Conservation (phyloP, 2,888 invertebrate species). For the Beris chalybata region DNA sequence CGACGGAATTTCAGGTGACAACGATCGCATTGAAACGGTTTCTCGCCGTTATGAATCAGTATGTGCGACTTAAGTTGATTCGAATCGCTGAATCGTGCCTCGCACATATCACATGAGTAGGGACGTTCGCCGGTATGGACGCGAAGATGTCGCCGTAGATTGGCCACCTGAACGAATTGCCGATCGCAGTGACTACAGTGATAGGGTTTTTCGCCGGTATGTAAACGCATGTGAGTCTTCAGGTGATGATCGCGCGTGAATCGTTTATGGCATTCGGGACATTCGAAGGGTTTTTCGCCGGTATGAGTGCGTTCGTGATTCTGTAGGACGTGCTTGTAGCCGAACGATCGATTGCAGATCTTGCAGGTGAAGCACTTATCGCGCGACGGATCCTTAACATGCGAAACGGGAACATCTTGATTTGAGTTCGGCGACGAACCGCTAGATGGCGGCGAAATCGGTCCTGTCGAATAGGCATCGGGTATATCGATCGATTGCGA, state of each 20-base stretch:
- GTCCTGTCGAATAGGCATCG: constrained; percentile 45
- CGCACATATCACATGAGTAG: constrained; percentile 83
- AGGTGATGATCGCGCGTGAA: constrained; percentile 92
- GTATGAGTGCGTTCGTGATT: constrained; percentile 95
- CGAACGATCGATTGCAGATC: constrained; percentile 84
- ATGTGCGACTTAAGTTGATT: constrained; percentile 90
- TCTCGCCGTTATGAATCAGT: constrained; percentile 86
- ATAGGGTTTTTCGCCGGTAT: constrained; percentile 92
- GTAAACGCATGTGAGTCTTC: constrained; percentile 89
- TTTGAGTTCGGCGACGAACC: constrained; percentile 60
- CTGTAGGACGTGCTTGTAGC: constrained; percentile 92
- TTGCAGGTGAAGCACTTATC: constrained; percentile 89
- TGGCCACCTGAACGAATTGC: constrained; percentile 92
- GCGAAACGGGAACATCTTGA: constrained; percentile 44
- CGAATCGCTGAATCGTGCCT: constrained; percentile 85
- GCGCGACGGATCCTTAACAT: constrained; percentile 60
- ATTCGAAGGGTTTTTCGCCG: constrained; percentile 92
- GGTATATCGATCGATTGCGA: constrained; percentile 46
- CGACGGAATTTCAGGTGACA: constrained; percentile 81
- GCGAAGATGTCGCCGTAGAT: constrained; percentile 81
- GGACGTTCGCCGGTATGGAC: constrained; percentile 92
- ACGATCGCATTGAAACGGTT: constrained; percentile 80
- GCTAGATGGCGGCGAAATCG: constrained; percentile 61
- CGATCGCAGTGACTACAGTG: constrained; percentile 89
- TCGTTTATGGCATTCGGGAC: constrained; percentile 87